Evolutionary conservation across 1,140 invertebrate species (phyloP), one percentile per base, ranked within the genome.

Genomic region (Lucilia sericata): DNA sequence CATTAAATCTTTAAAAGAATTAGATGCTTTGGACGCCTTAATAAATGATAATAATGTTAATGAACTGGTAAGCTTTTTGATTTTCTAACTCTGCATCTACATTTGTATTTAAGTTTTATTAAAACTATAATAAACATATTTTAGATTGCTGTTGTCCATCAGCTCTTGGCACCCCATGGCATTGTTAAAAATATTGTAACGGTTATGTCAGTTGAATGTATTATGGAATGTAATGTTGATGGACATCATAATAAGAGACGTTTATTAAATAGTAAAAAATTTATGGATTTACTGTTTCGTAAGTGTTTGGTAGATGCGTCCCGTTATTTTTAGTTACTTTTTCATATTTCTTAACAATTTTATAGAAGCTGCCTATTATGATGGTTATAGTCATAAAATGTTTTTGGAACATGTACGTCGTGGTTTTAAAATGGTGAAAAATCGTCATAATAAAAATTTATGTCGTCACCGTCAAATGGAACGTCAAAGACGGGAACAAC

Each of bases 221-320:
- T 80, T 80, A 80, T 80, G 42, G 76, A 19, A 17, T 34, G 34
- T 19, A 76, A 76, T 76, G 74, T 76, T 14, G 74, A 80, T 80
- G 76, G 76, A 51, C 76, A 80, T 49, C 42, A 51, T 8, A 21
- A 21, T 19, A 80, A 80, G 25, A 19, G 12, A 14, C n/a, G 76
- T 13, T 49, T 80, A 13, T 51, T 80, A 17, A 49, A 51, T 49
- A 10, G 8, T 21, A 4, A 10, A 2, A 49, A 51, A 80, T 80
- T 80, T 80, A 80, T 80, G 19, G 76, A 80, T 49, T 8, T 80
- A 25, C n/a, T 80, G 9, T 80, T 19, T 51, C n/a, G 76, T 80
- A 80, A 21, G 42, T 80, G 8, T 36, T 36, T 36, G 36, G 3
- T 36, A 8, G 36, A 4, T 5, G 13, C n/a, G 14, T n/a, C n/a